A percentile compares a stretch with the other conserved stretches of the same genome.
These are phyloP conservation scores for Caerostris extrusa DNA, from an alignment of 1,140 invertebrate species.

Conservation along the genomic window DNA sequence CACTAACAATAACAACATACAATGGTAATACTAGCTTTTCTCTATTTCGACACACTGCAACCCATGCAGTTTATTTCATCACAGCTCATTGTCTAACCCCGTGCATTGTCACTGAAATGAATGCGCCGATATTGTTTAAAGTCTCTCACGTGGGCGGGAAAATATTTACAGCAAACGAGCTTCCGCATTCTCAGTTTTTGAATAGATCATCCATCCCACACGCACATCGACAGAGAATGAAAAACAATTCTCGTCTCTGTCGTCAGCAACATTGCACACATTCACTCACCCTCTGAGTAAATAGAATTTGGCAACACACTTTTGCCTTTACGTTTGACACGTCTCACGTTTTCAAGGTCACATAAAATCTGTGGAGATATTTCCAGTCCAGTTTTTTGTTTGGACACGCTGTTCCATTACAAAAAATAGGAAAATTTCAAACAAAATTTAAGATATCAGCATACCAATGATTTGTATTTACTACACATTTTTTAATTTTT, in stretches of 20 bases:
- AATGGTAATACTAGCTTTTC: too few relatives aligned
- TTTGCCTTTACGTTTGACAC: neutral
- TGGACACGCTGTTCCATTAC: too few relatives aligned
- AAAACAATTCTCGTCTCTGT: neutral
- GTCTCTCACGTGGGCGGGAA: neutral
- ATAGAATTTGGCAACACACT: neutral
- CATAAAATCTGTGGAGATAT: neutral
- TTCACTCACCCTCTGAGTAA: neutral
- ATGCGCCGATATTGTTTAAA: neutral
- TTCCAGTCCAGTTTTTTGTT: neutral
- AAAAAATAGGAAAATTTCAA: too few relatives aligned
- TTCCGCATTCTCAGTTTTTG: neutral
- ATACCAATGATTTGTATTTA: too few relatives aligned
- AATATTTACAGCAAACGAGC: neutral
- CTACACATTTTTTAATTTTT: too few relatives aligned
- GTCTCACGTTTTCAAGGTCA: neutral
- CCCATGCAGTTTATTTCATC: too few relatives aligned
- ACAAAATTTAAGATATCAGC: too few relatives aligned
- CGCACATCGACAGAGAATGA: neutral
- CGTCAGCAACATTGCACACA: neutral
- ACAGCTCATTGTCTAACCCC: neutral
- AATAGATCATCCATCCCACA: neutral
- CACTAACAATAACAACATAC: too few relatives aligned
- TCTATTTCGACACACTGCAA: too few relatives aligned
- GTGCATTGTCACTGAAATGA: neutral